Conservation (phyloP, 2,797 vertebrate genomes). For the Rhadinocentrus ornatus region DNA sequence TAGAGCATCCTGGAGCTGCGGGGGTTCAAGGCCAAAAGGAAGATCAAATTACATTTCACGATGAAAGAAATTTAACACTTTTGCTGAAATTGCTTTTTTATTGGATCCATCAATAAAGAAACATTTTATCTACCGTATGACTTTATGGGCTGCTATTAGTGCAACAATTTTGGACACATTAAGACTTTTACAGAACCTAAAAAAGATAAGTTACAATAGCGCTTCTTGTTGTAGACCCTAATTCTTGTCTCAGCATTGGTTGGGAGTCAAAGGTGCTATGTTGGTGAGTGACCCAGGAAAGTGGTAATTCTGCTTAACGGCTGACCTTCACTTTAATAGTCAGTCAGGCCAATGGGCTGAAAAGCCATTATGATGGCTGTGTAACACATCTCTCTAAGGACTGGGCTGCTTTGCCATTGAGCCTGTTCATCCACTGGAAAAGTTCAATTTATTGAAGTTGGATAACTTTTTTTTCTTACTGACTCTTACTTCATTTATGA, state of each 20-base stretch:
- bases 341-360: slow-evolving; percentile 58
- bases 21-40: slow-evolving; percentile 54
- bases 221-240: slow-evolving; percentile 28
- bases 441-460: slow-evolving; percentile 28
- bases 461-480: slow-evolving; percentile 10
- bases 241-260: slow-evolving; percentile 58
- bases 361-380: slow-evolving; percentile 49
- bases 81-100: slow-evolving; percentile 27
- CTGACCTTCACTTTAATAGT: slow-evolving; percentile 75
- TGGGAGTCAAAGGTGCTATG: slow-evolving; percentile 49
- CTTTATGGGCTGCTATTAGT: slow-evolving; percentile 37
- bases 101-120: slow-evolving; percentile 32
- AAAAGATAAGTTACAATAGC: slow-evolving; percentile 38
- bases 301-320: slow-evolving; percentile 67
- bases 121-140: slow-evolving; percentile 39
- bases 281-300: slow-evolving; percentile 70
- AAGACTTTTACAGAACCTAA: slow-evolving; percentile 13
- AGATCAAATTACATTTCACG: slow-evolving; percentile 41
- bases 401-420: slow-evolving; percentile 31
- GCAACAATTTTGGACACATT: slow-evolving; percentile 17
- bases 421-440: slow-evolving; percentile 24
- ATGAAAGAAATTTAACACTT: slow-evolving; percentile 28
- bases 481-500: slow-evolving; percentile 16
- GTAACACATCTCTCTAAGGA: slow-evolving; percentile 44
- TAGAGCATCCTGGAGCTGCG: slow-evolving; percentile 94